phyloP scores from a whole-genome alignment of 1,140 invertebrate species.

The Drosophila teissieri region DNA sequence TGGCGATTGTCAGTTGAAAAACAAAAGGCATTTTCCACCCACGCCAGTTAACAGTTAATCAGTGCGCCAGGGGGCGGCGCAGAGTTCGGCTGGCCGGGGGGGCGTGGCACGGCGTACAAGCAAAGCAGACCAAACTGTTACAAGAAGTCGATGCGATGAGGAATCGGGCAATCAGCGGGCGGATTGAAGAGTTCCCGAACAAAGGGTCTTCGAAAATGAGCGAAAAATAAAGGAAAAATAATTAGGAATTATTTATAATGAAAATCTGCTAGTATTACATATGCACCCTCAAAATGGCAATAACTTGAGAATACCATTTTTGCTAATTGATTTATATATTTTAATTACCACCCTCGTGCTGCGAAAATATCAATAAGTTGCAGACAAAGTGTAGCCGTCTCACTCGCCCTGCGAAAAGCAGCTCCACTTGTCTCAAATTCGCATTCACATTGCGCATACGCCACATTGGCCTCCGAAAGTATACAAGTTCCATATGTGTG shows the following conservation, averaged over 20 bases:
- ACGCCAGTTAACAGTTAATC: conserved; percentile 62
- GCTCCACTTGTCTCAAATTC: conserved; percentile 7
- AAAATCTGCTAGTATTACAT: too few relatives aligned
- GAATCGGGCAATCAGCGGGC: not conserved
- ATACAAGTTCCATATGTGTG: not conserved
- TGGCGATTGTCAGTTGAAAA: conserved; percentile 71
- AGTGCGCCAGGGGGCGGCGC: conserved; percentile 12
- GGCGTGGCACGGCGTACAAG: conserved; percentile 59
- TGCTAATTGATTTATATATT: too few relatives aligned
- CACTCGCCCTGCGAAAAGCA: conserved; percentile 23
- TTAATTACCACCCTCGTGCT: conserved; percentile 16
- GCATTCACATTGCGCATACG: conserved; percentile 70
- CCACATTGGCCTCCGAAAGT: conserved; percentile 34
- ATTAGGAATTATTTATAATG: too few relatives aligned
- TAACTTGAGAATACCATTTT: too few relatives aligned
- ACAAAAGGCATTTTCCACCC: conserved; percentile 67
- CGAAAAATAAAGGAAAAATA: too few relatives aligned
- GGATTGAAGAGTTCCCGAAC: not conserved
- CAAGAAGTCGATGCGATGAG: conserved; percentile 58
- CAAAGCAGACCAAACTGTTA: conserved; percentile 80
- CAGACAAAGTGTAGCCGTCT: conserved; percentile 67
- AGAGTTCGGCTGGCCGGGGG: conserved; percentile 4
- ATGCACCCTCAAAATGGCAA: too few relatives aligned
- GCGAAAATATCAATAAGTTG: conserved; percentile 77
- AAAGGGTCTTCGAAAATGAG: too few relatives aligned